Percentiles rank a stretch among this genome's conserved stretches.
These are phyloP conservation scores for Rhingia rostrata DNA, from an alignment of 2,888 invertebrate genomes.

Conservation along the genomic window DNA sequence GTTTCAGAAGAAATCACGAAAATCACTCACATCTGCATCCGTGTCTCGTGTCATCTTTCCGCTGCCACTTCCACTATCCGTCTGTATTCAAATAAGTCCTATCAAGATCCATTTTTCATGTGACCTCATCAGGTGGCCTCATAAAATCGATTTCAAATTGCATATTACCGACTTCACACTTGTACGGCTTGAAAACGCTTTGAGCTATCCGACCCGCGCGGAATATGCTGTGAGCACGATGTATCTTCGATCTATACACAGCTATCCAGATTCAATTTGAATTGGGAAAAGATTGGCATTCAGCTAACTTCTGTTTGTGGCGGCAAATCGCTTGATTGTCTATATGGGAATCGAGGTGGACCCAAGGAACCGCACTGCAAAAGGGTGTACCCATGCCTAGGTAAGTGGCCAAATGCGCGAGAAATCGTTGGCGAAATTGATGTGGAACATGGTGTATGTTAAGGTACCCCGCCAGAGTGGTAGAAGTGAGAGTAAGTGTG, in stretches of 20 bases:
- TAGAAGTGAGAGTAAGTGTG: constrained; percentile 69
- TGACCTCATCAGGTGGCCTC: constrained; percentile 58
- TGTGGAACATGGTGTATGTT: constrained; percentile 45
- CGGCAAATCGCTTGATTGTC: constrained; percentile 1
- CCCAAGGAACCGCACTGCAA: constrained; percentile 9
- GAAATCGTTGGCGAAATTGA: constrained; percentile 40
- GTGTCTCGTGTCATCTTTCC: neutral
- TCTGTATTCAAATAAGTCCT: constrained; percentile 5
- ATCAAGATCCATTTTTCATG: constrained; percentile 47
- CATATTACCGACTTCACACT: constrained; percentile 53
- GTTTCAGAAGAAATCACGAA: no score
- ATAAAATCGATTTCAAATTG: constrained; percentile 37
- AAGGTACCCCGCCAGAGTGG: constrained; percentile 30
- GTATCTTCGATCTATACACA: constrained; percentile 13
- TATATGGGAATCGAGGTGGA: constrained; percentile 1
- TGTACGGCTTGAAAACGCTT: constrained; percentile 15
- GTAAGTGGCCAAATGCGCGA: constrained; percentile 59
- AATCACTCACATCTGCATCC: neutral
- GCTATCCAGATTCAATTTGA: constrained; percentile 33
- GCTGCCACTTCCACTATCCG: neutral
- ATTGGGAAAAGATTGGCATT: constrained; percentile 46
- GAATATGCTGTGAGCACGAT: constrained; percentile 11
- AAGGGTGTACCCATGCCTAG: constrained; percentile 52
- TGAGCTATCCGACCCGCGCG: constrained; percentile 16
- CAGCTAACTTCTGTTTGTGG: constrained; percentile 40